Evolutionary conservation across 2,113 vertebrate genomes (phyloP).

Genomic region (Microcebus murinus): DNA sequence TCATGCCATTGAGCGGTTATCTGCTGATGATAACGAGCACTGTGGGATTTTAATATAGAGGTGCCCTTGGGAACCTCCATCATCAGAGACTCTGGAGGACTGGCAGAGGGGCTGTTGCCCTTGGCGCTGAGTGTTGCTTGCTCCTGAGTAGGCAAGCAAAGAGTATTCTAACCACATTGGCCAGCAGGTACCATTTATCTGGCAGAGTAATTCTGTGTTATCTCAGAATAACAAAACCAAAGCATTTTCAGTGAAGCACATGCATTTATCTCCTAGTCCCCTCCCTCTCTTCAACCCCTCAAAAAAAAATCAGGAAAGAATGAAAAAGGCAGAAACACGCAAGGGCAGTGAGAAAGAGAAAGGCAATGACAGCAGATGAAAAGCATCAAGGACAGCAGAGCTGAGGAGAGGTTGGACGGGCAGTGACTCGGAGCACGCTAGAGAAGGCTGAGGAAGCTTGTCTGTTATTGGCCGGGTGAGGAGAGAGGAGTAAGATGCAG

Average conservation of each 20-base stretch:
- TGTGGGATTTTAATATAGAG: constrained; percentile 11
- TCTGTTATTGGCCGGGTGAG: too few species aligned
- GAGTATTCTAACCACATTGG: not conserved
- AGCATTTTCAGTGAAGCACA: not conserved
- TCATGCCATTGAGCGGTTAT: not conserved
- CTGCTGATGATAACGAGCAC: not conserved
- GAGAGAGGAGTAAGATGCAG: not conserved
- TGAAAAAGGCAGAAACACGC: not conserved
- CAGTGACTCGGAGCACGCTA: accelerated
- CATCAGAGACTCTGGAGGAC: not conserved
- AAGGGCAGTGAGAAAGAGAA: not conserved
- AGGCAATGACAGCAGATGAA: not conserved
- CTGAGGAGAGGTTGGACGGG: too few species aligned
- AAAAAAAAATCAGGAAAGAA: not conserved
- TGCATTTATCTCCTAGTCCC: not conserved
- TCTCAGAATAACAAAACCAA: constrained; percentile 11
- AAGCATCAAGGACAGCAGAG: not conserved
- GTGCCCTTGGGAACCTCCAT: not conserved
- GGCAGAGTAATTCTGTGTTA: not conserved
- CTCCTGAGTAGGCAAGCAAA: not conserved
- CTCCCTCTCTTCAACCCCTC: not conserved
- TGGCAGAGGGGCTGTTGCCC: not conserved
- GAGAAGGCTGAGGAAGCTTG: not conserved
- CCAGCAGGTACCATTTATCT: not conserved
- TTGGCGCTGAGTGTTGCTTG: not conserved